phyloP scores from a whole-genome alignment of 92 coral and sea anemone species.

The Desmophyllum pertusum region DNA sequence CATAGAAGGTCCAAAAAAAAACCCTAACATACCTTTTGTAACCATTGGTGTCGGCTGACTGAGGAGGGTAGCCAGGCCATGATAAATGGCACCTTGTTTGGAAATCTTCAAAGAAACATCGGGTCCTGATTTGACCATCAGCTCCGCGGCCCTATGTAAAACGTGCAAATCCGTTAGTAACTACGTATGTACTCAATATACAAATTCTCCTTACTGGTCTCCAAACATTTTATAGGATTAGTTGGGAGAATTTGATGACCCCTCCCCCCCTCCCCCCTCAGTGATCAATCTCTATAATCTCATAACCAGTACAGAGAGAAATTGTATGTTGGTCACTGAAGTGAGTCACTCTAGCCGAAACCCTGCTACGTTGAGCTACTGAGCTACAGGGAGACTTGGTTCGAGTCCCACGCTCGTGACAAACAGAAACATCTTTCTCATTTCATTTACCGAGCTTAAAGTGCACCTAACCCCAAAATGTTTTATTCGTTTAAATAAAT shows the following conservation, averaged over 20 bases:
- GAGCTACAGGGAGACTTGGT: no score
- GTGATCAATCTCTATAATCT: neutral
- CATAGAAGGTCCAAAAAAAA: neutral
- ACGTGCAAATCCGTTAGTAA: neutral
- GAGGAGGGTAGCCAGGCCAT: conserved; percentile 89
- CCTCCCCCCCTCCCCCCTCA: neutral
- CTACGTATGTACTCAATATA: neutral
- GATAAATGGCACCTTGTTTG: conserved; percentile 88
- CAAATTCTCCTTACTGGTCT: neutral
- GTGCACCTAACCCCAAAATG: no score
- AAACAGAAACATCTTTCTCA: no score
- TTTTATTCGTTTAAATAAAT: no score
- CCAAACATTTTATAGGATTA: neutral
- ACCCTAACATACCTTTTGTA: conserved; percentile 64
- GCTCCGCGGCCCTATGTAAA: conserved; percentile 86
- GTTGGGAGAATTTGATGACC: neutral
- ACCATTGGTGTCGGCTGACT: conserved; percentile 73
- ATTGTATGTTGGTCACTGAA: no score
- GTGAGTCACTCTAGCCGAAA: no score
- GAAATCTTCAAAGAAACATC: conserved; percentile 72
- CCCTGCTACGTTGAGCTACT: no score
- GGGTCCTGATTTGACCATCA: conserved; percentile 84
- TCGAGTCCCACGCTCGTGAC: no score
- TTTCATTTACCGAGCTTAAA: no score
- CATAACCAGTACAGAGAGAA: no score